These are phyloP conservation scores for Spea multiplicata DNA, from an alignment of 2,113 vertebrate species.

Conservation along the genomic window DNA sequence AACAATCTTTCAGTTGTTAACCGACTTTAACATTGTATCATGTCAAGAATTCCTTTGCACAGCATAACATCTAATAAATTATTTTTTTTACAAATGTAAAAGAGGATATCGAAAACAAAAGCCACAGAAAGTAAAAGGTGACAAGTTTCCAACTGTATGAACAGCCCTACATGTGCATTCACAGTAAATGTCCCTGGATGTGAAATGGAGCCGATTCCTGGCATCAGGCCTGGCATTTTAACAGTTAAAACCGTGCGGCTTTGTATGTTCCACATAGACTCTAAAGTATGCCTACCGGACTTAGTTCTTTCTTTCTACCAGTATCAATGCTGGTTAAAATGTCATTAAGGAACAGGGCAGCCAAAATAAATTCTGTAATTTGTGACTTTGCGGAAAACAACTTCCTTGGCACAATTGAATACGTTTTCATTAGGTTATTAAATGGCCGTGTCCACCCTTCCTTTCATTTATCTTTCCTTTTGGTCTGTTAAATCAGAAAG, in stretches of 20 bases:
- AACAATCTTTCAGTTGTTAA: too few relatives aligned
- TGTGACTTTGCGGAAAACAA: slow-evolving; percentile 24
- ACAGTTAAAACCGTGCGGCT: neutral
- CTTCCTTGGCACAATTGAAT: slow-evolving; percentile 8
- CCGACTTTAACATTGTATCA: too few relatives aligned
- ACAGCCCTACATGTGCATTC: too few relatives aligned
- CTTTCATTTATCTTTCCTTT: slow-evolving; percentile 9
- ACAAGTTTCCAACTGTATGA: too few relatives aligned
- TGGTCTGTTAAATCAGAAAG: neutral
- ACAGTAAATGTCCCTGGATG: too few relatives aligned
- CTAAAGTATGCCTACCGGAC: neutral
- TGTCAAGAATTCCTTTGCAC: too few relatives aligned
- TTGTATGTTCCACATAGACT: neutral
- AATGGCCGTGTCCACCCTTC: slow-evolving; percentile 14
- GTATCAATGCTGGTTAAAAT: slow-evolving; percentile 12
- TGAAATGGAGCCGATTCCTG: too few relatives aligned
- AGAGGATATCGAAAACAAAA: too few relatives aligned
- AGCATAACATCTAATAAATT: too few relatives aligned
- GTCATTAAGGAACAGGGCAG: neutral
- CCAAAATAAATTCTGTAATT: slow-evolving; percentile 21
- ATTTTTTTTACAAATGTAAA: too few relatives aligned
- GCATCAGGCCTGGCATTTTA: neutral
- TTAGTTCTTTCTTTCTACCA: neutral
- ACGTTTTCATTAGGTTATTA: neutral
- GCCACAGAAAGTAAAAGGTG: too few relatives aligned